These are phyloP conservation scores for Odontesthes bonariensis DNA, from an alignment of 2,113 vertebrate species.

Conservation along the genomic window DNA sequence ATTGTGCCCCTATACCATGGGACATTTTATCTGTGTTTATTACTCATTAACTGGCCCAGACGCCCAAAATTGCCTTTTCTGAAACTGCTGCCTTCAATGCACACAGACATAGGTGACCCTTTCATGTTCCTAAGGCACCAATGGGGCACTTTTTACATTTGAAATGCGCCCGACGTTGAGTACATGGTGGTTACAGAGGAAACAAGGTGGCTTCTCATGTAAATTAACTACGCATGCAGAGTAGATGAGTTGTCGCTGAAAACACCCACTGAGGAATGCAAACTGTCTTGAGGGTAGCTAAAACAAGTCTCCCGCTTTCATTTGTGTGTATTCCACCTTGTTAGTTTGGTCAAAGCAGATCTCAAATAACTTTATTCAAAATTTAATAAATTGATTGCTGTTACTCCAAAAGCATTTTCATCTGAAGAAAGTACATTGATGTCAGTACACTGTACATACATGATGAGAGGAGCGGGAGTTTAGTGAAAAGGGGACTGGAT, in stretches of 20 bases:
- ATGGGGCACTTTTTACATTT: conserved; percentile 20
- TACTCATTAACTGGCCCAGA: neutral
- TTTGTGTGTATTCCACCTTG: conserved; percentile 4
- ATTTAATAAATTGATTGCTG: neutral
- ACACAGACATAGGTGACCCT: neutral
- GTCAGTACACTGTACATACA: conserved; percentile 50
- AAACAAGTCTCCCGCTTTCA: neutral
- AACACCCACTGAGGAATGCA: conserved; percentile 36
- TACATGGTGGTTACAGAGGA: conserved; percentile 21
- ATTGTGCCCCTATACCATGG: neutral
- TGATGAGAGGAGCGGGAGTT: conserved; percentile 40
- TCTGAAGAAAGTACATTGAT: conserved; percentile 3
- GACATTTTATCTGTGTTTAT: neutral
- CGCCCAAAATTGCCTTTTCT: neutral
- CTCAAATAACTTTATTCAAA: conserved; percentile 1
- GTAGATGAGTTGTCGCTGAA: conserved; percentile 36
- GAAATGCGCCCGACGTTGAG: conserved; percentile 18
- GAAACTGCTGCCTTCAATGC: neutral
- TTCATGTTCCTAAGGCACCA: neutral
- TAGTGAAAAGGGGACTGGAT: conserved; percentile 47
- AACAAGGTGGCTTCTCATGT: conserved; percentile 45
- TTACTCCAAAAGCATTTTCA: neutral
- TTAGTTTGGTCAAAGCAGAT: neutral
- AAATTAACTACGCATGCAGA: conserved; percentile 64
- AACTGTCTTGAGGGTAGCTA: conserved; percentile 13